phyloP scores from a whole-genome alignment of 2,113 vertebrate genomes.

The Bambusicola thoracicus region DNA sequence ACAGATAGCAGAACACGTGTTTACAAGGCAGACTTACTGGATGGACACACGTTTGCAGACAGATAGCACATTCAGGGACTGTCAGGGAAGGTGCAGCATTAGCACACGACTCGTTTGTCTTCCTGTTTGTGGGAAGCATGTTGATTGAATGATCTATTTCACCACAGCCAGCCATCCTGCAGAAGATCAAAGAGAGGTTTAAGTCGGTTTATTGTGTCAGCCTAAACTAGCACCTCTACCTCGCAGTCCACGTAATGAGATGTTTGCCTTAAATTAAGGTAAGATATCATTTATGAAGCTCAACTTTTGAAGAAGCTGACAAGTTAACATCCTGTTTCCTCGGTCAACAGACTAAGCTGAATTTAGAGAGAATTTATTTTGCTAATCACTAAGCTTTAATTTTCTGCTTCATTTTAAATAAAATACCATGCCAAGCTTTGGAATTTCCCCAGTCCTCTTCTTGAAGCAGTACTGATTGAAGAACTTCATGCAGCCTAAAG shows the following conservation, averaged over 20 bases:
- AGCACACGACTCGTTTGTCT: constrained; percentile 83
- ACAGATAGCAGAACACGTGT: constrained; percentile 97
- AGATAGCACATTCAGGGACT: constrained; percentile 93
- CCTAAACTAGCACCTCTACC: background rate
- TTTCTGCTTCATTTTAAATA: background rate
- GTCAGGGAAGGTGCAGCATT: constrained; percentile 82
- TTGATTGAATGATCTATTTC: constrained; percentile 87
- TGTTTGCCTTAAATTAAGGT: background rate
- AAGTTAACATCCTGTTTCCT: background rate
- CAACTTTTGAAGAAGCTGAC: background rate
- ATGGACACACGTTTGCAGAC: constrained; percentile 94
- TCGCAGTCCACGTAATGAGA: background rate
- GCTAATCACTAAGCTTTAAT: background rate
- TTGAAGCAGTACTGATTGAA: background rate
- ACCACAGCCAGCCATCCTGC: constrained; percentile 92
- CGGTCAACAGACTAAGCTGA: background rate
- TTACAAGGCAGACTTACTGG: constrained; percentile 94
- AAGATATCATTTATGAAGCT: background rate
- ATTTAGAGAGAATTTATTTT: background rate
- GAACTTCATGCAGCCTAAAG: background rate
- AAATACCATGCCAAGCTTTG: background rate
- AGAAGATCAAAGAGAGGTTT: constrained; percentile 9
- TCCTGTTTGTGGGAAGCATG: constrained; percentile 83
- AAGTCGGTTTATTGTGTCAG: background rate
- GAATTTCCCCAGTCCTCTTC: background rate